Base-by-base conservation (phyloP, 2,888 invertebrate genomes). In the Drosophila ustulata region DNA sequence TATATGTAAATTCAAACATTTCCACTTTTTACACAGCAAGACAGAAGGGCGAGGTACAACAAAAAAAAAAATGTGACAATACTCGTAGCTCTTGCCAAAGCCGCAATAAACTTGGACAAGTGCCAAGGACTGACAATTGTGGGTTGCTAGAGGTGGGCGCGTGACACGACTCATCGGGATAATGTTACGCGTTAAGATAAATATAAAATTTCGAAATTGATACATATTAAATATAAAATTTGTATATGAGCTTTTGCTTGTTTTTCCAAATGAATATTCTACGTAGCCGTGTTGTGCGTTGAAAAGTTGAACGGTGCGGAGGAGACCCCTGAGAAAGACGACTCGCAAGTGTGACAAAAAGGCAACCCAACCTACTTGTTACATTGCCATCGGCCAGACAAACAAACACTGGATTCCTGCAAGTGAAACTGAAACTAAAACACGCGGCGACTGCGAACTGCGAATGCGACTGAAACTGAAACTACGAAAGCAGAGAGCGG, bases 1-100 rank as follows among this genome's bases (percentile, higher is more conserved):
- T 66, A 64, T 53, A 82, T 88, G 76, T 55, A 82, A 82, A 82
- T 82, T 71, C 58, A 6, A 56, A 26, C 64, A 64, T 66, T 66
- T 73, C 71, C 72, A 62, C 69, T 71, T 83, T 71, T 68, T 65
- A 62, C 61, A 43, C 52, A 39, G 30, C 18, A 9, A 4, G 39
- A 47, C 39, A 56, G 8, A 18, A 37, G 30, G 34, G 13, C 13
- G 18, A 18, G 32, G 7, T 18, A 41, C 13, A 73, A 45, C 23
- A 66, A n/a, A 13, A 7, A n/a, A 13, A 7, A 37, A 46, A 34
- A 4, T 28, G 52, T 18, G 23, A 68, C 55, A 73, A 65, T 66
- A 43, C 59, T 34, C 66, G 56, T 47, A 55, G 67, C 53, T 67
- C 50, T 51, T 56, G 18, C 32, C 65, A 50, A 53, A 57, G 57